Evolutionary conservation across 1,140 invertebrate species (phyloP).

Genomic region (Brachystomella parvula): DNA sequence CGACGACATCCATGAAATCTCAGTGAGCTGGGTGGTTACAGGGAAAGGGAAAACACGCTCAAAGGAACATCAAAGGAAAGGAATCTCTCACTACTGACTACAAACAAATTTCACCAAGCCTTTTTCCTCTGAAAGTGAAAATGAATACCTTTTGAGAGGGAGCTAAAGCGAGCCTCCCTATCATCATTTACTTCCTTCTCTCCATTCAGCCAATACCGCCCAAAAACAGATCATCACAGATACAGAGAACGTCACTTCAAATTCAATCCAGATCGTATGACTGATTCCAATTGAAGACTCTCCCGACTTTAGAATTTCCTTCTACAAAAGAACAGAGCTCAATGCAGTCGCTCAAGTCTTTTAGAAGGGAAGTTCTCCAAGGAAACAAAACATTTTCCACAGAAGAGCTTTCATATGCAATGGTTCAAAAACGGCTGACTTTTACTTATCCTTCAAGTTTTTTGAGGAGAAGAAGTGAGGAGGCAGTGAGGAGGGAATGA

Average conservation of each 20-base stretch:
- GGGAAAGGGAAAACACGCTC: not conserved
- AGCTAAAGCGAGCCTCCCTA: not conserved
- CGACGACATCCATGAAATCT: not conserved
- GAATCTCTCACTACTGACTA: too few species aligned
- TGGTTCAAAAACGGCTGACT: not conserved
- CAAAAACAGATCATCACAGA: not conserved
- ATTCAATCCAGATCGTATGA: not conserved
- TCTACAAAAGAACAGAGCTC: too few species aligned
- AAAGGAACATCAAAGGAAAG: conserved; percentile 1
- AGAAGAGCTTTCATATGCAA: not conserved
- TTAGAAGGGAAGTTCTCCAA: not conserved
- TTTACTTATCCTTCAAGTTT: not conserved
- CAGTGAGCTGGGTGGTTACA: not conserved
- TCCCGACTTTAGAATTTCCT: not conserved
- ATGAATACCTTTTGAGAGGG: not conserved
- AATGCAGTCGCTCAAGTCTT: too few species aligned
- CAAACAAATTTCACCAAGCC: not conserved
- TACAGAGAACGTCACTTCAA: not conserved
- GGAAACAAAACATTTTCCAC: not conserved
- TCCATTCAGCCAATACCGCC: not conserved
- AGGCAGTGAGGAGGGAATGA: too few species aligned
- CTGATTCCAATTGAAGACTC: not conserved
- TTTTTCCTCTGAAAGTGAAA: not conserved
- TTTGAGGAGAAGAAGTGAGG: too few species aligned
- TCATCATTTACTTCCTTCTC: not conserved